Percentiles rank a stretch among this genome's conserved stretches.
Evolutionary conservation across 2,888 invertebrate genomes (phyloP).

Genomic region (Phortica magna): DNA sequence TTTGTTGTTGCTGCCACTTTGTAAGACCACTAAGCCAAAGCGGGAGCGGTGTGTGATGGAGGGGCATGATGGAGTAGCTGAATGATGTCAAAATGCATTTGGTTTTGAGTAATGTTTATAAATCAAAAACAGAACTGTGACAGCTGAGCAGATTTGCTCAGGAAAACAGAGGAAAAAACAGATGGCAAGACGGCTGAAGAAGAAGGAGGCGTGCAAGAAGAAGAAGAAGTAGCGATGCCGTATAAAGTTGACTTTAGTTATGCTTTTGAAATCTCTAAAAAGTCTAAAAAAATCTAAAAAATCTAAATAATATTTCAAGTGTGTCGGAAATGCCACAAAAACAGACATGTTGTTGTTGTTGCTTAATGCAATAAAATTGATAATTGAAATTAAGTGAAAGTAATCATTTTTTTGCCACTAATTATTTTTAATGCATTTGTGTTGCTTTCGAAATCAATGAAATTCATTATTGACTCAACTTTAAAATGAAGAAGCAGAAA

Average conservation of each 20-base stretch:
- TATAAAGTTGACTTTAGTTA: neutral
- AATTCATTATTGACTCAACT: neutral
- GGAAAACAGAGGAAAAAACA: no score
- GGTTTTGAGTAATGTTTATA: constrained; percentile 6
- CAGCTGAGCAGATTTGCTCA: constrained; percentile 2
- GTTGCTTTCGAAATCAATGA: neutral
- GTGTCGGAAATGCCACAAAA: neutral
- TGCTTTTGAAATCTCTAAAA: neutral
- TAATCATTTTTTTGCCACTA: neutral
- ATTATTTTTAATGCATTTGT: constrained; percentile 2
- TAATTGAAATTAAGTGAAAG: constrained; percentile 14
- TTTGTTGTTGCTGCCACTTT: no score
- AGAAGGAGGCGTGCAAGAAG: no score
- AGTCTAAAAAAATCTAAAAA: neutral
- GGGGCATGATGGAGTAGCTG: no score
- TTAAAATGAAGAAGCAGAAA: neutral
- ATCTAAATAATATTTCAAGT: no score
- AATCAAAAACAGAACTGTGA: constrained; percentile 8
- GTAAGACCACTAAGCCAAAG: no score
- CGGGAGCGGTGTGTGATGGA: no score
- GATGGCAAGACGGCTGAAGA: no score
- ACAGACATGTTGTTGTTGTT: neutral
- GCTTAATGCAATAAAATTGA: neutral
- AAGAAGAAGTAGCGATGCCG: no score
- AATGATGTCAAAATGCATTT: constrained; percentile 4